Conservation (phyloP, 2,113 vertebrate species). For the Neopipo cinnamomea region DNA sequence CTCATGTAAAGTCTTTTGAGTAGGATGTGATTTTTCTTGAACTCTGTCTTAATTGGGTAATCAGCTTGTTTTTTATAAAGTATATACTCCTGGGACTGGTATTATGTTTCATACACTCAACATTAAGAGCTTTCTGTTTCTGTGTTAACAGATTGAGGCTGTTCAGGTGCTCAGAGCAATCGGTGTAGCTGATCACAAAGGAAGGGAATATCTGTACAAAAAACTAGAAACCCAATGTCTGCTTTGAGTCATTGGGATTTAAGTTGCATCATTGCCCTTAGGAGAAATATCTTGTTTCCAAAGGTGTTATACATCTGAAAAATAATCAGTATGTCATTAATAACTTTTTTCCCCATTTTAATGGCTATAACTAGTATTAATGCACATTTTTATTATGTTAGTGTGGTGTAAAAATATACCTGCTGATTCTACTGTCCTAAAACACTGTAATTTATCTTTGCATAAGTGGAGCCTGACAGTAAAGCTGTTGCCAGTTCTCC, state of each 20-base stretch:
- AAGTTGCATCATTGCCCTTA: not conserved
- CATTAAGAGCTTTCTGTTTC: not conserved
- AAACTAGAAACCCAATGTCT: not conserved
- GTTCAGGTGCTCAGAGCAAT: not conserved
- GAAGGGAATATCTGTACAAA: not conserved
- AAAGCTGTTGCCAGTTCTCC: not conserved
- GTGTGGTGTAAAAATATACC: not conserved
- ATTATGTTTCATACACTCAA: not conserved
- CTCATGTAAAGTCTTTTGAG: not conserved
- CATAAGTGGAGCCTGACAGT: not conserved
- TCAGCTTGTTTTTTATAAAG: not conserved
- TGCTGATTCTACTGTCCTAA: not conserved
- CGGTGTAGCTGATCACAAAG: not conserved
- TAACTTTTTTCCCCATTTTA: not conserved
- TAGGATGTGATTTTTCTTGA: not conserved
- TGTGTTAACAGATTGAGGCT: not conserved
- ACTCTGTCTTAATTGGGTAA: not conserved
- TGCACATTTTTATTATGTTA: not conserved
- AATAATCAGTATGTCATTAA: not conserved
- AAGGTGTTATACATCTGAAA: not conserved
- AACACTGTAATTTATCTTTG: not conserved
- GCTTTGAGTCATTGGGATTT: not conserved
- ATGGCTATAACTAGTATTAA: not conserved
- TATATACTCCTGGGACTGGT: not conserved
- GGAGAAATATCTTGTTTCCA: not conserved